Base-by-base conservation (phyloP, 2,113 vertebrate genomes). In the Chrysemys picta region DNA sequence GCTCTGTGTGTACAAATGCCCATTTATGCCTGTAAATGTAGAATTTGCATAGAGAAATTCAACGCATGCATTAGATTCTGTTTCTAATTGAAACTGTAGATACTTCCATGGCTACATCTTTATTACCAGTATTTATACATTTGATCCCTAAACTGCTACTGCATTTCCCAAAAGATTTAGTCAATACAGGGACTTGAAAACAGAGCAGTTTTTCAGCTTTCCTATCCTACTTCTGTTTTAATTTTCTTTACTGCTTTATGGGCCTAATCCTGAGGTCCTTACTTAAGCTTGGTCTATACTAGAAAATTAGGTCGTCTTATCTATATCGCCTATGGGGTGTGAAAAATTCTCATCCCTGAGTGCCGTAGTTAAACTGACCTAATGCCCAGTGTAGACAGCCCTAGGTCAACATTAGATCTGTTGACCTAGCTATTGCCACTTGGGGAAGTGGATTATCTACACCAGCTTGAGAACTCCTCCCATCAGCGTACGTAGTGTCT, bases 1-100 rank as follows among this genome's bases (percentile, higher is more conserved):
- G 42, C 86, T 4, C 0, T 5, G 5, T 0, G 0, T 10, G 24
- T 0, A 78, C 45, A 29, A 29, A 29, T 25, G 42, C 6, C 75
- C 75, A 78, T 27, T 78, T 47, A 78, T 45, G 22, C 25, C 22
- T 7, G 75, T 14, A 27, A 47, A 47, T 47, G n/a, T 72, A 22
- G 65, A 72, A 72, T 72, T 10, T 72, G 65, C 17, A 38, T 38
- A 19, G 8, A 72, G 65, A 72, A 72, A 72, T 22, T 72, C 65
- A 72, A 11, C 8, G 9, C 65, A 38, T 9, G 8, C n/a, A 38
- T 69, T 84, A 72, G 17, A 53, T 49, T 24, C 72, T 21, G n/a
- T 19, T 52, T 0, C 2, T 14, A 90, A n/a, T 42, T 87, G n/a
- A 57, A 91, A 84, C 89, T 13, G 57, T 29, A 78, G 53, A 50